These are phyloP conservation scores for Podarcis lilfordi DNA, from an alignment of 2,797 vertebrate species.

Conservation along the genomic window DNA sequence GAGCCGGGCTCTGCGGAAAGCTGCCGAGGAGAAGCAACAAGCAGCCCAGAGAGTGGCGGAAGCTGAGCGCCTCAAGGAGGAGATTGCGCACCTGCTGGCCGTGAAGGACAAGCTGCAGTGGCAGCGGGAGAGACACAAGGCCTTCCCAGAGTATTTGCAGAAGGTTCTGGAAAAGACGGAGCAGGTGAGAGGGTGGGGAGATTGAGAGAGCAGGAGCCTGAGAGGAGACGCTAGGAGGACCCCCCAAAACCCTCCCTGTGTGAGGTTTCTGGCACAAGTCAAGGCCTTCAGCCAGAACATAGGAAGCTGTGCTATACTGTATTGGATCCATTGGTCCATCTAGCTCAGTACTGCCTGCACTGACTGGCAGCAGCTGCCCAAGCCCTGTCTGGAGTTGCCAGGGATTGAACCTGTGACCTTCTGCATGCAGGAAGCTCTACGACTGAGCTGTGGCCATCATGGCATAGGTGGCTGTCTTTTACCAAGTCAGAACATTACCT, in stretches of 20 bases:
- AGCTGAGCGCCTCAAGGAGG: constrained; percentile 59
- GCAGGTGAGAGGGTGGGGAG: constrained; percentile 66
- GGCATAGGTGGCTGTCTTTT: too few relatives aligned
- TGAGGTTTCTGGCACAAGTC: neutral
- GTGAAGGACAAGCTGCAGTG: constrained; percentile 68
- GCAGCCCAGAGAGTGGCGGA: constrained; percentile 56
- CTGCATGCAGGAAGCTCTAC: too few relatives aligned
- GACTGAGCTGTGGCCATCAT: too few relatives aligned
- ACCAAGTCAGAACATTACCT: too few relatives aligned
- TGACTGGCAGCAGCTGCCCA: too few relatives aligned
- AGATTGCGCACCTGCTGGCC: constrained; percentile 63
- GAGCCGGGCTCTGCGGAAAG: constrained; percentile 59
- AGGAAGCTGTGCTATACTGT: too few relatives aligned
- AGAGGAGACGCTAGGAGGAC: neutral
- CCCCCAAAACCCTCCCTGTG: neutral
- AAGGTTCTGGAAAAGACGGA: constrained; percentile 66
- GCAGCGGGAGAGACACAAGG: constrained; percentile 59
- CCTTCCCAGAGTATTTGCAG: constrained; percentile 77
- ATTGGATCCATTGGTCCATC: too few relatives aligned
- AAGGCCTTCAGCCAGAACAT: neutral
- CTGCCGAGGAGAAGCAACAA: constrained; percentile 49
- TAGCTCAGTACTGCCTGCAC: too few relatives aligned
- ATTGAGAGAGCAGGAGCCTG: neutral
- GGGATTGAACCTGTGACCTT: too few relatives aligned
- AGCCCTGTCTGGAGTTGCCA: too few relatives aligned